These are phyloP conservation scores for Rhinoptilus africanus DNA, from an alignment of 2,113 vertebrate species.

Conservation along the genomic window DNA sequence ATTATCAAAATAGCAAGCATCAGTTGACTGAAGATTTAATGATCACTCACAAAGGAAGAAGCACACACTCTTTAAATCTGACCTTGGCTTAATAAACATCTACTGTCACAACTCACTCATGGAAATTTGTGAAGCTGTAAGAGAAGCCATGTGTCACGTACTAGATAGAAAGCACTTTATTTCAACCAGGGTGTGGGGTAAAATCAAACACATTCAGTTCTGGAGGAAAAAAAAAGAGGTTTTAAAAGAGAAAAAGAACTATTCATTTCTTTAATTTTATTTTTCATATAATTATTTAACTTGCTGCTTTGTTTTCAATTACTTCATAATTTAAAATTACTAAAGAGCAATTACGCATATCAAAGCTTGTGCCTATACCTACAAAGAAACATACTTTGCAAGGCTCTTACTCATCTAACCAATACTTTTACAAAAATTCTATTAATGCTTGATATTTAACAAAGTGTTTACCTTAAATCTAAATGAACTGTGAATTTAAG, in stretches of 20 bases:
- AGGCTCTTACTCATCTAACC: neutral
- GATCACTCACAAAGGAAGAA: neutral
- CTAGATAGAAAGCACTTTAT: neutral
- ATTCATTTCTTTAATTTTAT: neutral
- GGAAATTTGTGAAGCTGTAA: neutral
- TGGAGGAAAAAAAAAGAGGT: neutral
- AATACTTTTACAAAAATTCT: neutral
- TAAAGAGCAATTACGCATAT: neutral
- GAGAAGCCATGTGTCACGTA: neutral
- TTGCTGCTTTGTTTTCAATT: neutral
- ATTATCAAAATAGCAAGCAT: neutral
- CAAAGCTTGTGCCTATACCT: neutral
- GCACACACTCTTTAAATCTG: neutral
- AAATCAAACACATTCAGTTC: neutral
- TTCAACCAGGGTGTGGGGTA: neutral
- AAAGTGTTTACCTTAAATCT: slow-evolving; percentile 26
- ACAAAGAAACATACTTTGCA: neutral
- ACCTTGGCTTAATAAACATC: neutral
- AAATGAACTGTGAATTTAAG: slow-evolving; percentile 2
- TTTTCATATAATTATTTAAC: neutral
- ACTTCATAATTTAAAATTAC: neutral
- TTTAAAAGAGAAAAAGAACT: neutral
- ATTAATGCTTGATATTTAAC: neutral
- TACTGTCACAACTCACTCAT: neutral
- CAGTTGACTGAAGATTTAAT: neutral